Percentiles rank a stretch among this genome's conserved stretches.
Conservation (phyloP, 2,113 vertebrate genomes). For the Cyanoderma ruficeps region DNA sequence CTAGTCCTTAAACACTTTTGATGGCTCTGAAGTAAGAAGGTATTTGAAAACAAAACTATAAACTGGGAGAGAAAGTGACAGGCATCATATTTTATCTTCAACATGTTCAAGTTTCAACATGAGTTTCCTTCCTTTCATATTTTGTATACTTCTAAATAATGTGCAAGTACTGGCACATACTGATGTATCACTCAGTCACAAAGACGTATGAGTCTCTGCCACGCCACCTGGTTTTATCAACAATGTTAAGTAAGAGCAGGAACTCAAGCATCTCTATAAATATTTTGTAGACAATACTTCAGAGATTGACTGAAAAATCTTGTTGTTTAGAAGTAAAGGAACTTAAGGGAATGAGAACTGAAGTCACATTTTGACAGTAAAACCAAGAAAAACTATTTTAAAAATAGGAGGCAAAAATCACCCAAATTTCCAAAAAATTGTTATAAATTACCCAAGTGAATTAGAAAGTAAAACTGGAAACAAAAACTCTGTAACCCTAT, state of each 20-base stretch:
- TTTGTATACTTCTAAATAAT: background rate
- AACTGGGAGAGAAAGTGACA: background rate
- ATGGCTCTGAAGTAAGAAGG: background rate
- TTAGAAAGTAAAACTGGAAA: background rate
- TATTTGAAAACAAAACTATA: background rate
- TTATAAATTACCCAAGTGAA: background rate
- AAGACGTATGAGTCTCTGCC: background rate
- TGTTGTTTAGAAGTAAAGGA: background rate
- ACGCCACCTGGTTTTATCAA: background rate
- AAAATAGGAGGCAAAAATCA: background rate
- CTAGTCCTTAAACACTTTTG: background rate
- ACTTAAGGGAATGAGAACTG: background rate
- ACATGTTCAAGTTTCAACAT: background rate
- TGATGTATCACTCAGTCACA: background rate
- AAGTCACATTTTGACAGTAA: background rate
- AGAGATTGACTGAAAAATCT: background rate
- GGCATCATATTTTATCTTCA: background rate
- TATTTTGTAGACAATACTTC: background rate
- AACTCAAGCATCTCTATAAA: background rate
- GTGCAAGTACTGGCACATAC: background rate
- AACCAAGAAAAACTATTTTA: background rate
- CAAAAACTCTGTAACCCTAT: background rate
- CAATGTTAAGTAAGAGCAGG: background rate
- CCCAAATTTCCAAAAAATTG: background rate
- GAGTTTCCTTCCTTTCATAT: background rate